These are phyloP conservation scores for Scomberomorus guttatus DNA, from an alignment of 2,797 vertebrate genomes.

Conservation along the genomic window DNA sequence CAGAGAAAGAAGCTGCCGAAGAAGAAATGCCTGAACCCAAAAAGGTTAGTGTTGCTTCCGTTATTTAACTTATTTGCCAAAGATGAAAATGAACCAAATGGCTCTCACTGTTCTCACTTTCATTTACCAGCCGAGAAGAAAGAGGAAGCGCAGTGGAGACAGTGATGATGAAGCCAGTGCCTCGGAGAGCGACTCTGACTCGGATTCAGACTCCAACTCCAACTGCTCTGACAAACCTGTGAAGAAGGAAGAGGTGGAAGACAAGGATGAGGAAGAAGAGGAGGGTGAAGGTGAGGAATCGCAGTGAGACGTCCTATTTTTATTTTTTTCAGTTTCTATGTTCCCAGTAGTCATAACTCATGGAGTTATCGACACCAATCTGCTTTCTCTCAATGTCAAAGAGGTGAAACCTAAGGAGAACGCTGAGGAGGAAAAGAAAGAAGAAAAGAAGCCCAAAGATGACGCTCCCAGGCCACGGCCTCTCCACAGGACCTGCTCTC, in stretches of 20 bases:
- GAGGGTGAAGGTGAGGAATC: slow-evolving; percentile 78
- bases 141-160: slow-evolving; percentile 91
- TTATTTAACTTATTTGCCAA: background rate
- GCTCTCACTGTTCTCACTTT: background rate
- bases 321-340: background rate
- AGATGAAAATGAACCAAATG: background rate
- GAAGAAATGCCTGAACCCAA: slow-evolving; percentile 84
- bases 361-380: background rate
- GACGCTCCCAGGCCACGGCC: slow-evolving; percentile 89
- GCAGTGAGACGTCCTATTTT: background rate
- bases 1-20: slow-evolving; percentile 80
- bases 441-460: slow-evolving; percentile 88
- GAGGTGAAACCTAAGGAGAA: slow-evolving; percentile 84
- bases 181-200: slow-evolving; percentile 91
- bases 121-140: slow-evolving; percentile 85
- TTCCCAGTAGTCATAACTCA: background rate
- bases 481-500: slow-evolving; percentile 93
- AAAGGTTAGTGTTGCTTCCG: slow-evolving; percentile 81
- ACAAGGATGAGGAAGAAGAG: slow-evolving; percentile 81
- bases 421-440: slow-evolving; percentile 83
- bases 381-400: slow-evolving; percentile 22
- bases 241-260: slow-evolving; percentile 80
- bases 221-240: slow-evolving; percentile 86
- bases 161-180: slow-evolving; percentile 91
- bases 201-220: slow-evolving; percentile 89